Evolutionary conservation across 2,797 vertebrate genomes (phyloP).

Genomic region (Schizopygopsis pylzovi): DNA sequence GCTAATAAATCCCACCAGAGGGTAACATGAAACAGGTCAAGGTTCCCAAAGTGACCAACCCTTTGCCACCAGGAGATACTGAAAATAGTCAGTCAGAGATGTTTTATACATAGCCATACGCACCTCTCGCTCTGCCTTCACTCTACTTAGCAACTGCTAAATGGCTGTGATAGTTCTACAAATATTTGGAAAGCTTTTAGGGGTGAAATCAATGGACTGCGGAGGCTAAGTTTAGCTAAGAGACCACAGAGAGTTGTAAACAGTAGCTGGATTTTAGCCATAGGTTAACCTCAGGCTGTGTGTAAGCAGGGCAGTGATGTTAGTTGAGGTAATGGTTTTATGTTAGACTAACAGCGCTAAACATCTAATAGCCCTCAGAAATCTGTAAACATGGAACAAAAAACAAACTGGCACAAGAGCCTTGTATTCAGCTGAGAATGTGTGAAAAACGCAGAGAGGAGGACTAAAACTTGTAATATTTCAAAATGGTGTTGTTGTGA

Average conservation of each 20-base stretch:
- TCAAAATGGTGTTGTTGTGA: not conserved
- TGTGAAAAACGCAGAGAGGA: conserved; percentile 1
- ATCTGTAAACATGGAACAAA: conserved; percentile 44
- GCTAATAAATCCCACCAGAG: conserved; percentile 33
- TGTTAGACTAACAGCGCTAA: conserved; percentile 28
- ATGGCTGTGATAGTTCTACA: conserved; percentile 33
- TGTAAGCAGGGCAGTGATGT: conserved; percentile 26
- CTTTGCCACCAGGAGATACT: not conserved
- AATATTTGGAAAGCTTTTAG: conserved; percentile 57
- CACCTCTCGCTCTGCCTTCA: conserved; percentile 2
- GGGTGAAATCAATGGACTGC: conserved; percentile 45
- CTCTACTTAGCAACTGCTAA: conserved; percentile 38
- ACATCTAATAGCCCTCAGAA: conserved; percentile 31
- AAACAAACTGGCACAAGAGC: conserved; percentile 18
- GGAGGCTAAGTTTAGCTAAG: conserved; percentile 48
- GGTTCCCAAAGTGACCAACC: conserved; percentile 14
- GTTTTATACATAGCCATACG: conserved; percentile 1
- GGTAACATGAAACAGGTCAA: conserved; percentile 41
- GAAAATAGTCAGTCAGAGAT: conserved; percentile 6
- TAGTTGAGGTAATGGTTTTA: conserved; percentile 40
- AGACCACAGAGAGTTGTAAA: conserved; percentile 39
- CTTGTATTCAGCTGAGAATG: conserved; percentile 29
- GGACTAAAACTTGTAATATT: not conserved
- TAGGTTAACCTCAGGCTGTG: conserved; percentile 38
- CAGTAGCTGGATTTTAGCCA: conserved; percentile 17